phyloP scores from a whole-genome alignment of 2,888 invertebrate species.

The Hydraecia micacea region DNA sequence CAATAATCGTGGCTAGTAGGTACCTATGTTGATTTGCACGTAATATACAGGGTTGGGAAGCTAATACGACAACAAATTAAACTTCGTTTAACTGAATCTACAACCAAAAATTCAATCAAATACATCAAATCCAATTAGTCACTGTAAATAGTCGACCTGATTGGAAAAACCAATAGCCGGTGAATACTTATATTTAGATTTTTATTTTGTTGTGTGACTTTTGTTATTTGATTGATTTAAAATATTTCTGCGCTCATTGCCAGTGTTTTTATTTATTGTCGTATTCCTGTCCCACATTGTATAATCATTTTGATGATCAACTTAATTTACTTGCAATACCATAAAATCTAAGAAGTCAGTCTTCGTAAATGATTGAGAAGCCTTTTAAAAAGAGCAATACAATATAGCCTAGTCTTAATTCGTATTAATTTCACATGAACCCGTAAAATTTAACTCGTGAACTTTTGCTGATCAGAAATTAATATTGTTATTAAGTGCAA shows the following conservation, averaged over 20 bases:
- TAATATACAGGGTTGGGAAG: too few relatives aligned
- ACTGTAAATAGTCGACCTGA: background rate
- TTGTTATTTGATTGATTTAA: background rate
- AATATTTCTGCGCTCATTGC: background rate
- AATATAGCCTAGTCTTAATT: background rate
- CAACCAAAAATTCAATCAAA: background rate
- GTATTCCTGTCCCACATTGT: background rate
- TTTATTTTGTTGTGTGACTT: background rate
- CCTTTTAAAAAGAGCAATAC: slow-evolving; percentile 4
- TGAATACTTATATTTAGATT: background rate
- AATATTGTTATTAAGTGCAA: slow-evolving; percentile 46
- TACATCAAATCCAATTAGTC: too few relatives aligned
- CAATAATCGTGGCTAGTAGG: background rate
- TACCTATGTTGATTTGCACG: background rate
- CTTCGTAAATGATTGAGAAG: background rate
- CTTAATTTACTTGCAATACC: background rate
- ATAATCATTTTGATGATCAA: background rate
- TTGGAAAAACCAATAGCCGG: background rate
- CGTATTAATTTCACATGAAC: slow-evolving; percentile 14
- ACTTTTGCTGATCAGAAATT: slow-evolving; percentile 42
- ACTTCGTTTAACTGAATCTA: background rate
- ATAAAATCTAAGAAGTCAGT: too few relatives aligned
- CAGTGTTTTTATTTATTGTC: background rate
- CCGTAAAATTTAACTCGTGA: slow-evolving; percentile 25
- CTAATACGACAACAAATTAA: background rate